These are phyloP conservation scores for Hartigia nigra DNA, from an alignment of 2,888 invertebrate genomes.

Conservation along the genomic window DNA sequence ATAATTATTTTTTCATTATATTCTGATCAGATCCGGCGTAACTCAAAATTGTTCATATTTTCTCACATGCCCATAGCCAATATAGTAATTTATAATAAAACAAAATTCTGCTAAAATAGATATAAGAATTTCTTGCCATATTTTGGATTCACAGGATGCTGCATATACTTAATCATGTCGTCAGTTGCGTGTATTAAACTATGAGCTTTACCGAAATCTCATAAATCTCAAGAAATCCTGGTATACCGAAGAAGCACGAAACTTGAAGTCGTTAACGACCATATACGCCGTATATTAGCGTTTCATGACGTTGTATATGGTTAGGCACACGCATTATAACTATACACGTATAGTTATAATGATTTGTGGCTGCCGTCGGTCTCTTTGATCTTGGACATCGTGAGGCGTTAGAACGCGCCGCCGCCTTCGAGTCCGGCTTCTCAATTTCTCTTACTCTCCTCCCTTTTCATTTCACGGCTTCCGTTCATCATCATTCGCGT, in stretches of 20 bases:
- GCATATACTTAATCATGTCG: not conserved
- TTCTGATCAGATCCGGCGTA: not conserved
- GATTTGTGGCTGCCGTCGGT: conserved; percentile 33
- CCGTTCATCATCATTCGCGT: not conserved
- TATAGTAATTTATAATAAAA: not conserved
- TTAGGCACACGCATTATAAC: conserved; percentile 23
- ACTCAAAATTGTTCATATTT: not conserved
- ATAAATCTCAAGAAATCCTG: not conserved
- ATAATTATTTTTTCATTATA: not conserved
- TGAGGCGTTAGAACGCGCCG: conserved; percentile 23
- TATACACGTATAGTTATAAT: conserved; percentile 33
- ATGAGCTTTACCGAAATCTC: not conserved
- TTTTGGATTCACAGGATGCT: not conserved
- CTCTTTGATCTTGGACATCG: conserved; percentile 33
- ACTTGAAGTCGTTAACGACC: not conserved
- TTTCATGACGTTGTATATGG: not conserved
- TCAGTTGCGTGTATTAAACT: not conserved
- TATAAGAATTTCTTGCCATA: not conserved
- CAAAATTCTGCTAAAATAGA: not conserved
- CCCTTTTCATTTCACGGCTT: not conserved
- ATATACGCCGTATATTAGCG: not conserved
- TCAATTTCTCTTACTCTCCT: not conserved
- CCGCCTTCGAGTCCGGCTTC: not conserved
- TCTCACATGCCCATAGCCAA: not conserved
- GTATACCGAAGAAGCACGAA: not conserved